phyloP scores from a whole-genome alignment of 2,797 vertebrate species.

The Leuciscus waleckii region DNA sequence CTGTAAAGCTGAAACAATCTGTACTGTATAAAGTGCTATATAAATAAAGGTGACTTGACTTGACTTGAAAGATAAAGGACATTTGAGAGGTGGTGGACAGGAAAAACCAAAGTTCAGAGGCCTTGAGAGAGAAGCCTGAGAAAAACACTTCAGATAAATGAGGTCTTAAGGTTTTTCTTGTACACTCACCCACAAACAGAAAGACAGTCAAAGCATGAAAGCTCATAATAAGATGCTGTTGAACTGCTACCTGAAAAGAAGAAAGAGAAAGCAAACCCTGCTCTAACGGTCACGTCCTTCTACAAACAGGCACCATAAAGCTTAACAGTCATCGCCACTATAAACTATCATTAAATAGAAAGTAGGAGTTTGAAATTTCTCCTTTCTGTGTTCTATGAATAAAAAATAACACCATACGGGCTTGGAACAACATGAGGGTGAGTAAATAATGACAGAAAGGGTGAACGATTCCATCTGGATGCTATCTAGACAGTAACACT shows the following conservation, averaged over 20 bases:
- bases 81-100: neutral
- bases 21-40: neutral
- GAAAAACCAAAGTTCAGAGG: neutral
- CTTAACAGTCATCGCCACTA: neutral
- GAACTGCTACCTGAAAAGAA: constrained; percentile 15
- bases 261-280: constrained; percentile 9
- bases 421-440: neutral
- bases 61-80: neutral
- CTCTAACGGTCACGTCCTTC: neutral
- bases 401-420: neutral
- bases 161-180: neutral
- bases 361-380: neutral
- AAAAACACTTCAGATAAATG: neutral
- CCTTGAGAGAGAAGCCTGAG: neutral
- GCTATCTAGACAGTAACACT: neutral
- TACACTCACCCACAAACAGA: neutral
- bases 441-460: neutral
- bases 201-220: neutral
- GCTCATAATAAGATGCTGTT: neutral
- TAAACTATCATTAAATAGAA: constrained; percentile 4
- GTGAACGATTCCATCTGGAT: neutral
- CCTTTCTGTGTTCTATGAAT: neutral
- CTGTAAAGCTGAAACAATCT: no score
- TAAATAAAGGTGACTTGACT: neutral
- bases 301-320: neutral